A percentile compares a stretch with the other conserved stretches of the same genome.
Conservation (phyloP, 2,888 invertebrate species). For the Leucophenga montana region DNA sequence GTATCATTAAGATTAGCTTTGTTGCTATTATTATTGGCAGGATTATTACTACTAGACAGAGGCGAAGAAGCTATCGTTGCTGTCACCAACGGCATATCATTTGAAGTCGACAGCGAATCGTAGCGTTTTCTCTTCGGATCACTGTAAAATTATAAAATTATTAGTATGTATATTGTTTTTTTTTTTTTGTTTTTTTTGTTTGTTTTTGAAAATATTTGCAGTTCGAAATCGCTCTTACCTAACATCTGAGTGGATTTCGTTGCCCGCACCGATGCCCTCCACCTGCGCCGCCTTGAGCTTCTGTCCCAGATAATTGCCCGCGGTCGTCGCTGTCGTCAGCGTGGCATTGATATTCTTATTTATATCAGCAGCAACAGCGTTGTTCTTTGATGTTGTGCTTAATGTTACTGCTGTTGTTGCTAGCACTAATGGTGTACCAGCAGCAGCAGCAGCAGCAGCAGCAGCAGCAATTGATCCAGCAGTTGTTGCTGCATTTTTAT, state of each 20-base stretch:
- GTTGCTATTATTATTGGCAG: slow-evolving; percentile 52
- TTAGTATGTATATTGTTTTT: slow-evolving; percentile 23
- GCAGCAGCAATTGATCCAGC: slow-evolving; percentile 27
- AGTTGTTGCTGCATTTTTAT: slow-evolving; percentile 5
- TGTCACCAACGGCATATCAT: slow-evolving; percentile 19
- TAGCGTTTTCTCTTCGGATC: slow-evolving; percentile 72
- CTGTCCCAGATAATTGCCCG: slow-evolving; percentile 68
- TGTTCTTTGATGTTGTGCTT: slow-evolving; percentile 44
- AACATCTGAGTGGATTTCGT: slow-evolving; percentile 68
- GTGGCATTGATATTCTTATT: slow-evolving; percentile 39
- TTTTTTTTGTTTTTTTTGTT: not conserved
- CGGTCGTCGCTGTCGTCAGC: slow-evolving; percentile 66
- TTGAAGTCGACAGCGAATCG: slow-evolving; percentile 56
- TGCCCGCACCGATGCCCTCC: slow-evolving; percentile 66
- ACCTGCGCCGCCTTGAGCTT: slow-evolving; percentile 70
- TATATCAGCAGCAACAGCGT: slow-evolving; percentile 13
- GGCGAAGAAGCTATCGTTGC: slow-evolving; percentile 24
- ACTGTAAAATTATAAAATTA: slow-evolving; percentile 51
- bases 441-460: slow-evolving; percentile 21
- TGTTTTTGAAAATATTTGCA: no score
- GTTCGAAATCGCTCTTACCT: slow-evolving; percentile 69
- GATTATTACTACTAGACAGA: slow-evolving; percentile 41
- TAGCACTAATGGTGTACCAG: slow-evolving; percentile 22
- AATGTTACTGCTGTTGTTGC: slow-evolving; percentile 34
- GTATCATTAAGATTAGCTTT: slow-evolving; percentile 25